Percentiles rank a stretch among this genome's conserved stretches.
Conservation (phyloP, 2,888 invertebrate genomes). For the Acanthosepion pharaonis region DNA sequence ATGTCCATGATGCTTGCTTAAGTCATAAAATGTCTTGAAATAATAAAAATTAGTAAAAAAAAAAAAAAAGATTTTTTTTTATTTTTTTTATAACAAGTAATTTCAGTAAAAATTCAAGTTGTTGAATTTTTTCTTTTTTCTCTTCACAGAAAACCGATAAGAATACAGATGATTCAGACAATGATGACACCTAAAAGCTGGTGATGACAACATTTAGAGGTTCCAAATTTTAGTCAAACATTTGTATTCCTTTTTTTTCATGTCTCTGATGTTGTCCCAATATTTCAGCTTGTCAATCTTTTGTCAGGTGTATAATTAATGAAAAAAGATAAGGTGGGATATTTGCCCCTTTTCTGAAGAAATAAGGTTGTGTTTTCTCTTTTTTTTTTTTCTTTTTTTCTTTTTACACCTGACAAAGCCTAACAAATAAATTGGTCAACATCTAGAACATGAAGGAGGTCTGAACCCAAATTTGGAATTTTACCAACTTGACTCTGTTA, state of each 20-base stretch:
- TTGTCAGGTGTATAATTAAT: too few species aligned
- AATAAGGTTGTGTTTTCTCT: background rate
- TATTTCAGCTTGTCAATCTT: background rate
- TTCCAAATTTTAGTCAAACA: background rate
- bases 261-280: background rate
- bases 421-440: background rate
- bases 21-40: too few species aligned
- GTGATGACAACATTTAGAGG: background rate
- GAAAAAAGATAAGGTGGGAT: background rate
- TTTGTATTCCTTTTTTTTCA: background rate
- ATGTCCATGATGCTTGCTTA: too few species aligned
- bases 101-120: background rate
- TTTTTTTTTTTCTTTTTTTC: background rate
- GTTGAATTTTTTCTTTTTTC: background rate
- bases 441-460: too few species aligned
- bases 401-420: background rate
- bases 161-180: background rate
- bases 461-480: too few species aligned
- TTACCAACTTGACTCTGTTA: too few species aligned
- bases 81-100: too few species aligned
- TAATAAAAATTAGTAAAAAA: too few species aligned
- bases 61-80: too few species aligned
- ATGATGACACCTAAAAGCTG: background rate
- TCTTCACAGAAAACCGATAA: background rate
- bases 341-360: background rate